Evolutionary conservation across 2,113 vertebrate genomes (phyloP).

Genomic region (Peromyscus leucopus): DNA sequence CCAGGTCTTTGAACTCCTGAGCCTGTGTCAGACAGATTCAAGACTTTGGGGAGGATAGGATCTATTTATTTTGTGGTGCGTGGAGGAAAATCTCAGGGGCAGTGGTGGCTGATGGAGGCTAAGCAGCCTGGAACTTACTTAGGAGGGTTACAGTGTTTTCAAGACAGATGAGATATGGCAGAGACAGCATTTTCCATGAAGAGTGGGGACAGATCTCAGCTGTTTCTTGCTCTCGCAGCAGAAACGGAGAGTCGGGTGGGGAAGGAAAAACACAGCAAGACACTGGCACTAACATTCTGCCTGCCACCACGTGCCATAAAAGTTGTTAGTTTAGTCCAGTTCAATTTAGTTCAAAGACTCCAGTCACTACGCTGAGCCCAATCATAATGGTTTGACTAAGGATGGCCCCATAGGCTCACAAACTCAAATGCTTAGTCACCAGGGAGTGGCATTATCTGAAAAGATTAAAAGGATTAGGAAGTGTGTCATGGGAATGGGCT

Average conservation of each 20-base stretch:
- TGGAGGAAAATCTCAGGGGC: neutral
- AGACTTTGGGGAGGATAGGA: neutral
- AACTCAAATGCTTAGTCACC: neutral
- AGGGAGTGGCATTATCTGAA: neutral
- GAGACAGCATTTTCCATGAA: constrained; percentile 20
- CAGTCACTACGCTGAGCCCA: neutral
- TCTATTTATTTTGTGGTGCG: neutral
- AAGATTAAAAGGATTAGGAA: neutral
- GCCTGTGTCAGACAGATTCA: neutral
- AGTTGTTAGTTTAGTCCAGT: neutral
- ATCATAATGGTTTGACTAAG: neutral
- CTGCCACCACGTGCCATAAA: neutral
- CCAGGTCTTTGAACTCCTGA: neutral
- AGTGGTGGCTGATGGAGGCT: neutral
- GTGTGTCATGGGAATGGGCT: neutral
- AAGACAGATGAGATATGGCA: neutral
- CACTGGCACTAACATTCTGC: neutral
- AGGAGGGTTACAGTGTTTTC: neutral
- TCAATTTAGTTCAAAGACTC: neutral
- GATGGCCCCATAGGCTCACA: neutral
- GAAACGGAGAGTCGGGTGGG: neutral
- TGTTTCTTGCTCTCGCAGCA: neutral
- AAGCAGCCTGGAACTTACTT: neutral
- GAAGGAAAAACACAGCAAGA: neutral
- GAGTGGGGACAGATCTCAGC: neutral